Evolutionary conservation across 2,797 vertebrate genomes (phyloP).

Genomic region (Periophthalmus magnuspinnatus): DNA sequence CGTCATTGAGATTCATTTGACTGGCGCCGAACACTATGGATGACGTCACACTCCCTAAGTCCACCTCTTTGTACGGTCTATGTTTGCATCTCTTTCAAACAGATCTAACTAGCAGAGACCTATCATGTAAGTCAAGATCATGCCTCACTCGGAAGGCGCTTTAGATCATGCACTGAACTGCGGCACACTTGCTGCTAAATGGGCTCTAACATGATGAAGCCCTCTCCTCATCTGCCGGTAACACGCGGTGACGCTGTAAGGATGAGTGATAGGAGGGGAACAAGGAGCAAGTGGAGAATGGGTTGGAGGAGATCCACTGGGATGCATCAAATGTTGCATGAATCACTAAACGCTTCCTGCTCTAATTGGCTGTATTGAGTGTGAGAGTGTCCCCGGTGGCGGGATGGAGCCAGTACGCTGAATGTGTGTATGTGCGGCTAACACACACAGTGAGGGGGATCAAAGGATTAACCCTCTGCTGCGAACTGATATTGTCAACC

Average conservation of each 20-base stretch:
- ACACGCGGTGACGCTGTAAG: slow-evolving; percentile 29
- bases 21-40: no score
- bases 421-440: slow-evolving; percentile 22
- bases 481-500: background rate
- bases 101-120: background rate
- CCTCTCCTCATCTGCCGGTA: slow-evolving; percentile 52
- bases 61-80: no score
- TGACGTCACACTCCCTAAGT: no score
- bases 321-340: slow-evolving; percentile 67
- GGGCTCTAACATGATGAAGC: slow-evolving; percentile 63
- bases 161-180: slow-evolving; percentile 66
- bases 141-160: slow-evolving; percentile 29
- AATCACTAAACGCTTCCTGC: slow-evolving; percentile 66
- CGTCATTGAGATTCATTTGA: no score
- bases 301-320: slow-evolving; percentile 39
- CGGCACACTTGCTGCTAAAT: slow-evolving; percentile 68
- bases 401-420: slow-evolving; percentile 35
- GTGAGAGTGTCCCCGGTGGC: slow-evolving; percentile 35
- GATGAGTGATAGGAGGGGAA: slow-evolving; percentile 37
- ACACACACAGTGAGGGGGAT: slow-evolving; percentile 17
- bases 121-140: slow-evolving; percentile 30
- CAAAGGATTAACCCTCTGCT: background rate
- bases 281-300: slow-evolving; percentile 2
- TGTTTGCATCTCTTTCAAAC: no score
- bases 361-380: slow-evolving; percentile 67